These are phyloP conservation scores for Gnatocerus cornutus DNA, from an alignment of 2,888 invertebrate genomes.

Conservation along the genomic window DNA sequence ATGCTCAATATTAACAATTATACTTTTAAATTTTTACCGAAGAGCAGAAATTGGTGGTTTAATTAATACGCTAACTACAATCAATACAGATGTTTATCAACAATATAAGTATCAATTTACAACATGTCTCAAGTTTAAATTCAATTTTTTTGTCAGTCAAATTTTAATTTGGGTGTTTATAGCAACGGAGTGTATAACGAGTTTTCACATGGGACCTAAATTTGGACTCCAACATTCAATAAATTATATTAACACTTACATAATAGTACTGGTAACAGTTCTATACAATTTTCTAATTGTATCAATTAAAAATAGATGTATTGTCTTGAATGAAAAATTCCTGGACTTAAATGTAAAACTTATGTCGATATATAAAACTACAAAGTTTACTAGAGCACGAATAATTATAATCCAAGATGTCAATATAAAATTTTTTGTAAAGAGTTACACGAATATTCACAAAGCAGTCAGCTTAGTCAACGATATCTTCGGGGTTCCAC, in stretches of 20 bases:
- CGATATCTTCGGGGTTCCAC: not conserved
- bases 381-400: not conserved
- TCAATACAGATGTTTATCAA: not conserved
- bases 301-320: not conserved
- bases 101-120: not conserved
- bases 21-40: not conserved
- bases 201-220: not conserved
- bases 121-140: not conserved
- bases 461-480: not conserved
- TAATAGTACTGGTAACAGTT: not conserved
- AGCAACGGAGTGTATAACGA: not conserved
- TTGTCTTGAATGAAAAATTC: not conserved
- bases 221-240: not conserved
- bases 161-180: not conserved
- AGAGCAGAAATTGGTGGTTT: not conserved
- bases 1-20: not conserved
- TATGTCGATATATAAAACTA: not conserved
- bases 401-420: not conserved
- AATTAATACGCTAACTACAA: not conserved
- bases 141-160: not conserved
- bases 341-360: not conserved
- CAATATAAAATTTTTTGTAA: not conserved
- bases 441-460: not conserved
- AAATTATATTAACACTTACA: not conserved
- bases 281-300: not conserved